A percentile compares a stretch with the other conserved stretches of the same genome.
Conservation (phyloP, 2,113 vertebrate species). For the Urocolius indicus region DNA sequence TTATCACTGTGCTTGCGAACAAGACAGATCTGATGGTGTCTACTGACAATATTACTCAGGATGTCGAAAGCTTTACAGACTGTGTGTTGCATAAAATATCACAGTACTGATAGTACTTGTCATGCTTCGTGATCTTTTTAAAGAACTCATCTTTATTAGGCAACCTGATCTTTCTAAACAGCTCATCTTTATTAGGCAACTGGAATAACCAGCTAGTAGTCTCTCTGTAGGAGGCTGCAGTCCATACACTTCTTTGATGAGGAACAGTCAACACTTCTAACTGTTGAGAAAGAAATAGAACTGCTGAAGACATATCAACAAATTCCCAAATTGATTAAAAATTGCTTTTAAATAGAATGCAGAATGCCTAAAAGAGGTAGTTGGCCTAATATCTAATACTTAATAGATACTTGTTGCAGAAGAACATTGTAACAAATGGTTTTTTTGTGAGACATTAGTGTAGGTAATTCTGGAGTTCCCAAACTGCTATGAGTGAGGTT, state of each 20-base stretch:
- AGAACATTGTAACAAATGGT: not conserved
- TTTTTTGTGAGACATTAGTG: not conserved
- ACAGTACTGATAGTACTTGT: conserved; percentile 31
- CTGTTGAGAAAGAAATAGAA: not conserved
- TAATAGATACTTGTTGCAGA: not conserved
- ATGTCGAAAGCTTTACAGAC: not conserved
- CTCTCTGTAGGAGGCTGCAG: not conserved
- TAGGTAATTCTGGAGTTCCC: not conserved
- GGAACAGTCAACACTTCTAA: not conserved
- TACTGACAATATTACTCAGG: not conserved
- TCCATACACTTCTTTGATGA: not conserved
- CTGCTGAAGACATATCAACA: not conserved
- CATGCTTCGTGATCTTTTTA: not conserved
- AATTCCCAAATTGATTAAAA: not conserved
- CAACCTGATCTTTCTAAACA: conserved; percentile 46
- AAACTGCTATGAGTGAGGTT: not conserved
- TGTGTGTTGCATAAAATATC: conserved; percentile 2
- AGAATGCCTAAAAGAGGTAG: not conserved
- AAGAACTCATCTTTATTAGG: conserved; percentile 27
- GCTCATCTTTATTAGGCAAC: conserved; percentile 21
- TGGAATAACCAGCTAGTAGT: not conserved
- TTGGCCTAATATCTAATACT: not conserved
- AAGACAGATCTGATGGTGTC: not conserved
- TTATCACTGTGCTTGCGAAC: not conserved
- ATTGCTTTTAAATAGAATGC: not conserved